These are phyloP conservation scores for Amphipyra berbera DNA, from an alignment of 2,888 invertebrate genomes.

Conservation along the genomic window DNA sequence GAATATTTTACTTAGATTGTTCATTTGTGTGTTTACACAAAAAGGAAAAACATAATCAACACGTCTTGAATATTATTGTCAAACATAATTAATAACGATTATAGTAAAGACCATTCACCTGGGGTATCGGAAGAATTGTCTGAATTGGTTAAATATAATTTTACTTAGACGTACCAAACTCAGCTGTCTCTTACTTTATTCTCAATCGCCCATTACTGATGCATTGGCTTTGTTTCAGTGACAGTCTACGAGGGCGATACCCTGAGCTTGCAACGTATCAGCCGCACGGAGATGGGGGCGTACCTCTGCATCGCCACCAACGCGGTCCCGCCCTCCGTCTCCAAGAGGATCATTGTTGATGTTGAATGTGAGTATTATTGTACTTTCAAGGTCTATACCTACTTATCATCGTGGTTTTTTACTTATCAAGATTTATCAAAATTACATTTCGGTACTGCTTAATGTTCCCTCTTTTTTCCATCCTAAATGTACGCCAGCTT, in stretches of 20 bases:
- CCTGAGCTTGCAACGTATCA: constrained; percentile 95
- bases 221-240: constrained; percentile 89
- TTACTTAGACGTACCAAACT: too few species aligned
- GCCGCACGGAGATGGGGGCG: constrained; percentile 96
- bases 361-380: constrained; percentile 94
- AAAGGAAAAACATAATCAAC: background rate
- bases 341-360: constrained; percentile 97
- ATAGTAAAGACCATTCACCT: too few species aligned
- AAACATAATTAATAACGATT: too few species aligned
- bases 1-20: constrained; percentile 13
- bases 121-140: too few species aligned
- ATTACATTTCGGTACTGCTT: too few species aligned
- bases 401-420: background rate
- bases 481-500: too few species aligned
- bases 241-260: constrained; percentile 95
- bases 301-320: constrained; percentile 96
- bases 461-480: too few species aligned
- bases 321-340: constrained; percentile 97
- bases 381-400: background rate
- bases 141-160: too few species aligned
- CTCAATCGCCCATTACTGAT: background rate
- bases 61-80: background rate
- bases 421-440: too few species aligned
- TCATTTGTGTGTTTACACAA: background rate
- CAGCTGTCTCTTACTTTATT: background rate